Evolutionary conservation across 2,888 invertebrate genomes (phyloP).

Genomic region (Archaeoteleia sp.): DNA sequence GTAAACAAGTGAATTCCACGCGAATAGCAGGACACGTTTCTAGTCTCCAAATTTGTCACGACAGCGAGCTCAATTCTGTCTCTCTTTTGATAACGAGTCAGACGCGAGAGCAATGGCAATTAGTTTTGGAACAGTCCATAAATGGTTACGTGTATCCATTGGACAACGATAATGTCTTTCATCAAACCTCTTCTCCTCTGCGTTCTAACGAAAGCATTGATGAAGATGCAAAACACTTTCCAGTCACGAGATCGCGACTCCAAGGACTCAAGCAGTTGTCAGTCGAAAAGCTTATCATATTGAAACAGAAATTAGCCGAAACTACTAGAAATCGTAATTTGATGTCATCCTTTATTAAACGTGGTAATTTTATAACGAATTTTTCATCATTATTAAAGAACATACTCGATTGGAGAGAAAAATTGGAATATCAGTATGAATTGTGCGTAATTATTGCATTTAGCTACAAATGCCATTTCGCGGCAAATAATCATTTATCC

Average conservation of each 20-base stretch:
- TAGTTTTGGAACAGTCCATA: constrained; percentile 86
- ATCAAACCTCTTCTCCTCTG: constrained; percentile 44
- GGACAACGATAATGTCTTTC: constrained; percentile 53
- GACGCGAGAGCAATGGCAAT: constrained; percentile 86
- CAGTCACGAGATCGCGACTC: constrained; percentile 76
- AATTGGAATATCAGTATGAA: background rate
- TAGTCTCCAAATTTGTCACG: constrained; percentile 82
- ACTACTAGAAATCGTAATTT: constrained; percentile 73
- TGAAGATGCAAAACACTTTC: constrained; percentile 70
- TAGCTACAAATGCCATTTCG: too few species aligned
- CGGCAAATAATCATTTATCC: too few species aligned
- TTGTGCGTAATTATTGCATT: too few species aligned
- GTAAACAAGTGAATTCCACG: constrained; percentile 82
- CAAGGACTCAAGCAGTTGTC: constrained; percentile 82
- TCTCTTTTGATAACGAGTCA: constrained; percentile 83
- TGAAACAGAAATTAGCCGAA: constrained; percentile 80
- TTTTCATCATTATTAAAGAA: too few species aligned
- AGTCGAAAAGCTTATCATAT: constrained; percentile 81
- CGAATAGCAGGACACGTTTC: constrained; percentile 80
- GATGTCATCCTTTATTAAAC: constrained; percentile 49
- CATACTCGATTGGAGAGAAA: too few species aligned
- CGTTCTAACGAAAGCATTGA: constrained; percentile 60
- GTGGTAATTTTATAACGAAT: too few species aligned
- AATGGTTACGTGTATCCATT: constrained; percentile 83
- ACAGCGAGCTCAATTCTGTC: constrained; percentile 80